phyloP scores from a whole-genome alignment of 2,797 vertebrate species.

The Discoglossus pictus region DNA sequence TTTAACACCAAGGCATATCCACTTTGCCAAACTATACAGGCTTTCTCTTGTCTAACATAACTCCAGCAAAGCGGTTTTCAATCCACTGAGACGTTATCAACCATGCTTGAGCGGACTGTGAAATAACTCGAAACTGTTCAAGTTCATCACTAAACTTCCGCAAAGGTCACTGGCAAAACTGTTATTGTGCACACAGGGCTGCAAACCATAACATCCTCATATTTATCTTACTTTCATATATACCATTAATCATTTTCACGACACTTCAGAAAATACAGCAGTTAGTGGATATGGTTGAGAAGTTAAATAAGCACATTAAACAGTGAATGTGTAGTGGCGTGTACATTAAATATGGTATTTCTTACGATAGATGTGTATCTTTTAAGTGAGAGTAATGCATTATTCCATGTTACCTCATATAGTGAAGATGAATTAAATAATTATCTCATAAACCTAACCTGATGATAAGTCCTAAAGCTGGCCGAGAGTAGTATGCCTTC shows the following conservation, averaged over 20 bases:
- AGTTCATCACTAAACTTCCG: conserved; percentile 25
- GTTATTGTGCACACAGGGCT: conserved; percentile 21
- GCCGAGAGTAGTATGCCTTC: too few species aligned
- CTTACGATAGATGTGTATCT: too few species aligned
- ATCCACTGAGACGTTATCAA: conserved; percentile 30
- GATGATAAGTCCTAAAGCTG: too few species aligned
- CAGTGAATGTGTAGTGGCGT: too few species aligned
- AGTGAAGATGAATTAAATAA: too few species aligned
- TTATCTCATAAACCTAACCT: too few species aligned
- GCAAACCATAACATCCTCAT: conserved; percentile 32
- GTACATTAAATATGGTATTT: too few species aligned
- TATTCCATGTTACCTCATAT: too few species aligned
- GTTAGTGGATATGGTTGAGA: neutral
- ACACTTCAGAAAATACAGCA: conserved; percentile 1
- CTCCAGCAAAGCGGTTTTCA: conserved; percentile 9
- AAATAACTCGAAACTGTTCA: conserved; percentile 25
- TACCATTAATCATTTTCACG: conserved; percentile 39
- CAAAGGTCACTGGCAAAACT: conserved; percentile 34
- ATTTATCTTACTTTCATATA: conserved; percentile 18
- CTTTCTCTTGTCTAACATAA: conserved; percentile 1
- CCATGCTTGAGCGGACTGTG: conserved; percentile 21
- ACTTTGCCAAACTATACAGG: conserved; percentile 6
- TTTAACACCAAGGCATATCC: neutral
- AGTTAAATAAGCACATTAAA: conserved; percentile 8
- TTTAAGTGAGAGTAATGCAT: too few species aligned